phyloP scores from a whole-genome alignment of 2,888 invertebrate genomes.

The Caenorhabditis zanzibari region DNA sequence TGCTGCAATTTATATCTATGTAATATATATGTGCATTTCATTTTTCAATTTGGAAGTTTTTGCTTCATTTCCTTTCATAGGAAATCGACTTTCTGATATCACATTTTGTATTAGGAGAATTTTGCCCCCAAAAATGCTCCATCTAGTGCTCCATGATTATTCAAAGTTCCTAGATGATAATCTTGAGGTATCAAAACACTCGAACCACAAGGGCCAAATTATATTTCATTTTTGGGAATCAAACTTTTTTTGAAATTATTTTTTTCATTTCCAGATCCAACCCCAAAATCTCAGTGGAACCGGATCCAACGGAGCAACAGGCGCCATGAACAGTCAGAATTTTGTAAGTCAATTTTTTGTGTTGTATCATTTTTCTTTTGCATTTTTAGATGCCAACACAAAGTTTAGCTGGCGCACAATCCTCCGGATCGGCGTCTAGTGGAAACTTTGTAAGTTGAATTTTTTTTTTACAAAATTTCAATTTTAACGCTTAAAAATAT shows the following conservation, averaged over 20 bases:
- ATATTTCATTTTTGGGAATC: background rate
- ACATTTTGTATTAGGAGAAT: no score
- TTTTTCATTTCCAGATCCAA: constrained; percentile 17
- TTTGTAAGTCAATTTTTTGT: constrained; percentile 36
- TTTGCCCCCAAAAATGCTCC: no score
- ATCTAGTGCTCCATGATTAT: no score
- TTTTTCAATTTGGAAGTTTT: no score
- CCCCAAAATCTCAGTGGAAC: constrained; percentile 12
- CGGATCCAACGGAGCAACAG: background rate
- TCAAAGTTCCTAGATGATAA: no score
- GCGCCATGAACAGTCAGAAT: constrained; percentile 49
- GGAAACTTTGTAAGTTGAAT: constrained; percentile 44
- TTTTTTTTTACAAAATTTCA: background rate
- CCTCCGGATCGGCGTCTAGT: constrained; percentile 27
- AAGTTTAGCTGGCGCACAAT: constrained; percentile 4
- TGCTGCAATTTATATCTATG: no score
- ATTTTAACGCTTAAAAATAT: no score
- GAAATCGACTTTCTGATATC: no score
- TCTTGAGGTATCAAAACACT: background rate
- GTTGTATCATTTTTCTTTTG: background rate
- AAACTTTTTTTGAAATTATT: background rate
- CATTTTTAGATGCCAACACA: constrained; percentile 5
- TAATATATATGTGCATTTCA: no score
- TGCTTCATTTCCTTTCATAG: no score
- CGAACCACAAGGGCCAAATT: background rate